Evolutionary conservation across 2,797 vertebrate species (phyloP).

Genomic region (Tokudaia tokunoshimensis): DNA sequence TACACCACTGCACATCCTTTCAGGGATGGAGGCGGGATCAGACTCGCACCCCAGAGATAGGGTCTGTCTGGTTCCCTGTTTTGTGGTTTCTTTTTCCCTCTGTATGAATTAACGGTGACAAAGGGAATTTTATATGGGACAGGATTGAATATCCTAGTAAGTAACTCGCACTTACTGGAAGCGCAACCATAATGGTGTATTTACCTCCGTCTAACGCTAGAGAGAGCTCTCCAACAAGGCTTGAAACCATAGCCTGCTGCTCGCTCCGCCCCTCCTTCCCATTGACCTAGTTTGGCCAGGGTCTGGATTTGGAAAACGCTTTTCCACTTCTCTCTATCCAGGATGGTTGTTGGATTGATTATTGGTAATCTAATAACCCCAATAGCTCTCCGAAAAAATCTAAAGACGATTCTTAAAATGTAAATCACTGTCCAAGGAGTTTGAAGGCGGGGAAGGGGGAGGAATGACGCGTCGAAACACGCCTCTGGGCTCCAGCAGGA

Average conservation of each 20-base stretch:
- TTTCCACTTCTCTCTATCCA: neutral
- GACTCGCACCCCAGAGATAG: neutral
- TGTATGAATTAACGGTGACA: neutral
- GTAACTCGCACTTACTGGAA: constrained; percentile 35
- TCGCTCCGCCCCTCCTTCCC: constrained; percentile 64
- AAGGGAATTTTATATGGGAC: neutral
- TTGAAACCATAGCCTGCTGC: neutral
- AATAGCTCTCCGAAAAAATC: constrained; percentile 47
- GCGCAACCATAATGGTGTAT: neutral
- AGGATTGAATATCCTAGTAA: neutral
- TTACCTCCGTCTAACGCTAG: constrained; percentile 63
- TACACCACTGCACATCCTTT: neutral
- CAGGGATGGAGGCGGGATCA: neutral
- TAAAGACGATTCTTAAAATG: constrained; percentile 12
- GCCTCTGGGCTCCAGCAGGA: neutral
- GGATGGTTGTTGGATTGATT: constrained; percentile 54
- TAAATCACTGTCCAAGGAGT: constrained; percentile 31
- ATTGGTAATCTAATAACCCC: constrained; percentile 76
- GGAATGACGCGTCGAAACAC: neutral
- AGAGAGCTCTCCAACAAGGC: constrained; percentile 53
- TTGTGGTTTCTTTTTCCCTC: neutral
- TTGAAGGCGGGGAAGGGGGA: neutral
- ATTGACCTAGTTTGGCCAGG: constrained; percentile 78
- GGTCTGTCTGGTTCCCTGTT: neutral
- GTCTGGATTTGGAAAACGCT: constrained; percentile 74